phyloP scores from a whole-genome alignment of 1,140 invertebrate species.

The Aphelinus certus region DNA sequence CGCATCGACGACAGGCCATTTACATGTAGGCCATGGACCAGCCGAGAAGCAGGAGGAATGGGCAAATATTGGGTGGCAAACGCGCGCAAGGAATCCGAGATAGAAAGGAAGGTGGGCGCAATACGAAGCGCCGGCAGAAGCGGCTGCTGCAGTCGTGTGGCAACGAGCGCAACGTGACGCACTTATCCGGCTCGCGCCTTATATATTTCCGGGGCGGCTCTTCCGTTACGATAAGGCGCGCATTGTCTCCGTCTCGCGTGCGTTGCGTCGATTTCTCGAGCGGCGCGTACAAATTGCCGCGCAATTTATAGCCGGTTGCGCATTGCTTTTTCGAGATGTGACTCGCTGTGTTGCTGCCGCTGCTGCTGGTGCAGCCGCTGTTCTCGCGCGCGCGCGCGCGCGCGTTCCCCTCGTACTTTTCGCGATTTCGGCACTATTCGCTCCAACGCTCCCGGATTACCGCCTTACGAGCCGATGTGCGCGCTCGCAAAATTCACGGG shows the following conservation, averaged over 20 bases:
- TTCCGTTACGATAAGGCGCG: constrained; percentile 28
- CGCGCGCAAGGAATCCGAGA: neutral
- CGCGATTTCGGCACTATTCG: no score
- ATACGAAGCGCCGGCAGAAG: constrained; percentile 1
- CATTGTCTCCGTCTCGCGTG: constrained; percentile 5
- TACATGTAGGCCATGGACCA: constrained; percentile 4
- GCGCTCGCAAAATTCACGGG: no score
- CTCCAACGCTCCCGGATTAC: no score
- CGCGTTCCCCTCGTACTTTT: no score
- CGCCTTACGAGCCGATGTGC: no score
- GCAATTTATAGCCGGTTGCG: constrained; percentile 27
- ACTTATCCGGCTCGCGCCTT: constrained; percentile 27
- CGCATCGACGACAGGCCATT: neutral
- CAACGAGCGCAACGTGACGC: constrained; percentile 33
- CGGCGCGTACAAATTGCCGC: constrained; percentile 14
- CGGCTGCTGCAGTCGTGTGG: neutral
- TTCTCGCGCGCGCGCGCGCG: no score
- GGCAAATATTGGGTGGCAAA: neutral
- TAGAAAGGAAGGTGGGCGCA: neutral
- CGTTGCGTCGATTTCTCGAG: constrained; percentile 24
- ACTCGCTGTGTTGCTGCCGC: no score
- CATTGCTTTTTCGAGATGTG: constrained; percentile 16
- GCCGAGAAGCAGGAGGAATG: neutral
- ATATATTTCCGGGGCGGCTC: constrained; percentile 18
- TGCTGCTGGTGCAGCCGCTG: no score